Evolutionary conservation across 1,140 invertebrate species (phyloP), one percentile per base, ranked within the genome.

Genomic region (Drosophila funebris): DNA sequence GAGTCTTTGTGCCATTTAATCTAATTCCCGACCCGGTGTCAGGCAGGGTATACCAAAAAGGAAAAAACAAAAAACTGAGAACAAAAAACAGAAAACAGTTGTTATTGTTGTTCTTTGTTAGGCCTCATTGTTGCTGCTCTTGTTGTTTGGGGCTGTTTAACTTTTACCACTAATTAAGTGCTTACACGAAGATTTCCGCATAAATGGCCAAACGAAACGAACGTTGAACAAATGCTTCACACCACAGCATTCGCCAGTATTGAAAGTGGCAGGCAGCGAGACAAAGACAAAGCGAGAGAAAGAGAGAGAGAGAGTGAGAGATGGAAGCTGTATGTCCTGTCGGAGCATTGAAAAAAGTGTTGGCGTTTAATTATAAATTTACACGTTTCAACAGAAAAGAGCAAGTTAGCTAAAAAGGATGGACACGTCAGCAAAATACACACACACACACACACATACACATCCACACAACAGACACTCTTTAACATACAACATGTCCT

Each of bases 151-250:
- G 56, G 43, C 74, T 85, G 75, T 78, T 87, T 87, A 85, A 85
- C 82, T 85, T 87, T 85, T 87, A 81, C 82, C 82, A 85, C 82
- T 85, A 85, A 85, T 85, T 85, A 85, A 85, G 82, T 85, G 82
- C 82, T 87, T 85, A 87, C 82, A 87, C 77, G 78, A 81, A 78
- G 82, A 85, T 87, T 85, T 85, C 74, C 75, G 74, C 82, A 87
- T 67, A 87, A 85, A 78, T 70, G 82, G 54, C 57, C 66, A 24
- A 58, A 27, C 56, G 74, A 73, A 56, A 73, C 78, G 46, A 36
- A 70, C 27, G 24, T 8, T 41, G 20, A 56, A 43, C 43, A 67
- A 80, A 81, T 76, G 78, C 36, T 58, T 3, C 13, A 27, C 64
- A 41, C 46, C 36, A 14, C 31, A 44, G 33, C 62, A 70, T 53